Conservation (phyloP, 1,140 invertebrate genomes). For the Forficula auricularia region DNA sequence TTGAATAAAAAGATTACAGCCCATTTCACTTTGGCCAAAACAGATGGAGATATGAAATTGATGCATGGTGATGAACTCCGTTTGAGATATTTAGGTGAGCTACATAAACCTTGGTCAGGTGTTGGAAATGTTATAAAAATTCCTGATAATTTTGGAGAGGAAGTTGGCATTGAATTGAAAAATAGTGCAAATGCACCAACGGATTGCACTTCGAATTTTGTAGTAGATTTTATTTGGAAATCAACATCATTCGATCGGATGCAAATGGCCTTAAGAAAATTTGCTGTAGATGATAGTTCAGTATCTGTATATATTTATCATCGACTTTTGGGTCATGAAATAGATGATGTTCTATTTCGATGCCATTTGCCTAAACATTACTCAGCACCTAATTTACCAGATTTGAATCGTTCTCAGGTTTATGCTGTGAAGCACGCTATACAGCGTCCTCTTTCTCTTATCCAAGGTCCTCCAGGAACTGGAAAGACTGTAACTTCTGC, state of each 20-base stretch:
- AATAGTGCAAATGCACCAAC: constrained; percentile 73
- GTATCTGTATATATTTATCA: constrained; percentile 98
- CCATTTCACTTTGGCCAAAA: constrained; percentile 93
- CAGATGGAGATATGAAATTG: constrained; percentile 93
- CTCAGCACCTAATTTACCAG: constrained; percentile 90
- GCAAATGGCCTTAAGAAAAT: constrained; percentile 85
- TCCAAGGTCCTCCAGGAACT: constrained; percentile 88
- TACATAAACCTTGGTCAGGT: constrained; percentile 85
- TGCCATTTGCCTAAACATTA: constrained; percentile 89
- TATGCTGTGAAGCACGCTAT: constrained; percentile 98
- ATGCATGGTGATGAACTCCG: constrained; percentile 98
- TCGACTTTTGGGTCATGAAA: constrained; percentile 86
- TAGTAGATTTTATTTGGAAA: constrained; percentile 99
- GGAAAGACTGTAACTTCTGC: constrained; percentile 99
- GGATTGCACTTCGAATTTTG: constrained; percentile 87
- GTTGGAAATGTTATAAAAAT: constrained; percentile 97
- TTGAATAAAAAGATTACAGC: constrained; percentile 96
- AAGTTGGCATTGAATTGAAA: constrained; percentile 93
- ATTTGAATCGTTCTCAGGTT: constrained; percentile 80
- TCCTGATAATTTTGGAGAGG: constrained; percentile 95
- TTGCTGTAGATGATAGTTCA: constrained; percentile 88
- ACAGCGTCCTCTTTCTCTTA: constrained; percentile 87
- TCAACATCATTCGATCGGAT: constrained; percentile 98
- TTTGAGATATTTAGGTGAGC: constrained; percentile 81
- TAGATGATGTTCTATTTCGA: constrained; percentile 84